Evolutionary conservation across 2,113 vertebrate genomes (phyloP).

Genomic region (Gavia stellata): DNA sequence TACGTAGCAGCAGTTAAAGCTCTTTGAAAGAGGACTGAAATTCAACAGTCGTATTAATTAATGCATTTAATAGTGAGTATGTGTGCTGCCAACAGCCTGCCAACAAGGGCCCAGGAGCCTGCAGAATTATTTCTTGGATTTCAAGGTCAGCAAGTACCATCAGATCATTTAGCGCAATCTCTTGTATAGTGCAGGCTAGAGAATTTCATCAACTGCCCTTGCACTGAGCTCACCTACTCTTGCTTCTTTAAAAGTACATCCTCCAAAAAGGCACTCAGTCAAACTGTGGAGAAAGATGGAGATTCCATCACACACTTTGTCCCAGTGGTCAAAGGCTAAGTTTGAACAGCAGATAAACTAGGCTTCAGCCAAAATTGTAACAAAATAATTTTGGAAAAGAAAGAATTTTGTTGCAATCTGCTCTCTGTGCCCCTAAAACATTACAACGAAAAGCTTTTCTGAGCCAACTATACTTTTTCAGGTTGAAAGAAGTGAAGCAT

Average conservation of each 20-base stretch:
- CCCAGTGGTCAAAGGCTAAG: not conserved
- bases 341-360: not conserved
- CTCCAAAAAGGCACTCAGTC: not conserved
- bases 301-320: not conserved
- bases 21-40: not conserved
- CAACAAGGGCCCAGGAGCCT: not conserved
- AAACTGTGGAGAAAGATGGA: not conserved
- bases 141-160: not conserved
- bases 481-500: not conserved
- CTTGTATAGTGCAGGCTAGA: not conserved
- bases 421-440: not conserved
- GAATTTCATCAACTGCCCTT: not conserved
- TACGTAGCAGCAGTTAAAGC: not conserved
- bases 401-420: not conserved
- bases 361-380: not conserved
- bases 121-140: not conserved
- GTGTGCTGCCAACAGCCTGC: not conserved
- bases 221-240: not conserved
- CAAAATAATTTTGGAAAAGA: not conserved
- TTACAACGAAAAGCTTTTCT: not conserved
- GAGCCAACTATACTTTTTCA: not conserved
- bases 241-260: not conserved
- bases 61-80: rapidly evolving
- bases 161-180: not conserved
- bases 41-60: not conserved